These are phyloP conservation scores for Digitonthophagus gazella DNA, from an alignment of 2,888 invertebrate species.

Conservation along the genomic window DNA sequence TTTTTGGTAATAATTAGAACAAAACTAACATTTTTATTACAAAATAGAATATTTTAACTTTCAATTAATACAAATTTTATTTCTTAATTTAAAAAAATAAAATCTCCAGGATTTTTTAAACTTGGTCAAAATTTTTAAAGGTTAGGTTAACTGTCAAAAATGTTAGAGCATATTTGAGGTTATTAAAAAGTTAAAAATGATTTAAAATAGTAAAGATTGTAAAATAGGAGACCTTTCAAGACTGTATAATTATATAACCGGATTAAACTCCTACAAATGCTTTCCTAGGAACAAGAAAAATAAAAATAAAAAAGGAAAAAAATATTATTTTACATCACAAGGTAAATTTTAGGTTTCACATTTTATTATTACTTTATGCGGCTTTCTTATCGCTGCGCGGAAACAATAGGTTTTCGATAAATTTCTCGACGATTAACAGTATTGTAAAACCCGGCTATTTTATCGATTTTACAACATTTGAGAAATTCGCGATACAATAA, in stretches of 20 bases:
- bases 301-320: too few relatives aligned
- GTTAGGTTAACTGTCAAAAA: too few relatives aligned
- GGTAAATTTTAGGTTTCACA: neutral
- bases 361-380: neutral
- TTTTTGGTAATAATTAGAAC: too few relatives aligned
- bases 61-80: too few relatives aligned
- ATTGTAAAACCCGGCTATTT: slow-evolving; percentile 4
- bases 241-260: neutral
- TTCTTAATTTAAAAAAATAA: too few relatives aligned
- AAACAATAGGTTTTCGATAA: neutral
- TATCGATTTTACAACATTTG: neutral
- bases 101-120: too few relatives aligned
- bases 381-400: neutral
- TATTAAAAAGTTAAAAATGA: too few relatives aligned
- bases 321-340: neutral
- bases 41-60: too few relatives aligned
- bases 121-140: too few relatives aligned
- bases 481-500: slow-evolving; percentile 4
- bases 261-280: neutral
- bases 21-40: too few relatives aligned
- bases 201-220: neutral
- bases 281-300: too few relatives aligned
- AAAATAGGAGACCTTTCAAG: neutral
- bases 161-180: too few relatives aligned
- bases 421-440: neutral